phyloP scores from a whole-genome alignment of 1,140 invertebrate species.

The Gonatopus flavifemur region DNA sequence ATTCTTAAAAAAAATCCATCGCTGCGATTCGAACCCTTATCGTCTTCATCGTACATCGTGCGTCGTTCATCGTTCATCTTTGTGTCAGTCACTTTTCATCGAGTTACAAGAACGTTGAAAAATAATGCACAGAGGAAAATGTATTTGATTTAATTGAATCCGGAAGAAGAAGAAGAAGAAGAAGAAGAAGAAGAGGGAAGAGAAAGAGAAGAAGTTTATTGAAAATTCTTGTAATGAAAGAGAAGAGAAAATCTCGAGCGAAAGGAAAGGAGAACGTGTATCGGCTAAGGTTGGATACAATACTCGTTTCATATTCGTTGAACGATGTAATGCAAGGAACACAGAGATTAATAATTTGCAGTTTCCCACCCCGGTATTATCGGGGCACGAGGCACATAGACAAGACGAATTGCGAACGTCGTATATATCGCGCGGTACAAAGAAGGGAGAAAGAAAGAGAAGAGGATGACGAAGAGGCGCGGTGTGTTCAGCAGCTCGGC shows the following conservation, averaged over 20 bases:
- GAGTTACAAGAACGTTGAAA: too few species aligned
- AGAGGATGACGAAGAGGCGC: constrained; percentile 13
- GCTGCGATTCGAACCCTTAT: too few species aligned
- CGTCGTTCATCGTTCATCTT: too few species aligned
- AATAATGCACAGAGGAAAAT: too few species aligned
- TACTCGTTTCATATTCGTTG: constrained; percentile 47
- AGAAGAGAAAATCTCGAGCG: background rate
- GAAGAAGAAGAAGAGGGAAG: background rate
- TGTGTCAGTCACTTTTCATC: too few species aligned
- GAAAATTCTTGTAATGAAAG: background rate
- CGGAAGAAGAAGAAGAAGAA: background rate
- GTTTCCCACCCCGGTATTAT: constrained; percentile 52
- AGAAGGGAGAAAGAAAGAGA: constrained; percentile 13
- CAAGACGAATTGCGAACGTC: constrained; percentile 38
- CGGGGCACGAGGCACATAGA: constrained; percentile 51
- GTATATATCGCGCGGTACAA: constrained; percentile 17
- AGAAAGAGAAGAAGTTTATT: constrained; percentile 1
- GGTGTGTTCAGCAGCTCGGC: constrained; percentile 46
- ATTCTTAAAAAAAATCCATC: too few species aligned
- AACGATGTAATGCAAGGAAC: constrained; percentile 45
- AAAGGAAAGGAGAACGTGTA: background rate
- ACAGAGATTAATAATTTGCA: constrained; percentile 56
- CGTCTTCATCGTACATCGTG: too few species aligned
- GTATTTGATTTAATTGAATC: too few species aligned
- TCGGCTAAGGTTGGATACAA: constrained; percentile 27